phyloP scores from a whole-genome alignment of 2,113 vertebrate genomes.

The Polyodon spathula region DNA sequence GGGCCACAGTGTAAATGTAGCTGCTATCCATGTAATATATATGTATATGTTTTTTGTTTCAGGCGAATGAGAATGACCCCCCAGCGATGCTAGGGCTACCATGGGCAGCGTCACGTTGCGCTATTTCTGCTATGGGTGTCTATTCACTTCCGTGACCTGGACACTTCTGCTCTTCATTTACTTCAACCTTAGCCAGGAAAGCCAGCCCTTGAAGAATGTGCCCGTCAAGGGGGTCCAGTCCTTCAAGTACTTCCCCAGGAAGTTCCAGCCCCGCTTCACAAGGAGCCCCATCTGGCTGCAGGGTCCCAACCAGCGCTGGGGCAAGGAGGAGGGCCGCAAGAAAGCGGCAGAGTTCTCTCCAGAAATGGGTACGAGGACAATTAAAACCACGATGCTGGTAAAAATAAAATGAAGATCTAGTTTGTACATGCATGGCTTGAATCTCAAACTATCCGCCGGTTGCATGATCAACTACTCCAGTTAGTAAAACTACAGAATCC shows the following conservation, averaged over 20 bases:
- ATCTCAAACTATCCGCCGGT: too few species aligned
- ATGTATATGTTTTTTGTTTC: neutral
- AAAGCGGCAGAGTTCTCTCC: constrained; percentile 61
- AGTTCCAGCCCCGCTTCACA: constrained; percentile 66
- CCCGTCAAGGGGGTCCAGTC: constrained; percentile 70
- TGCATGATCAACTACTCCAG: too few species aligned
- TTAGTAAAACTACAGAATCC: too few species aligned
- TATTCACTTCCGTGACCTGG: constrained; percentile 88
- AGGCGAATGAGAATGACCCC: constrained; percentile 53
- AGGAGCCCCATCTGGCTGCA: constrained; percentile 35
- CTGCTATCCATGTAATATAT: too few species aligned
- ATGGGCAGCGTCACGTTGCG: constrained; percentile 89
- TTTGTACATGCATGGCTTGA: too few species aligned
- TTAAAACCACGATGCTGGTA: neutral
- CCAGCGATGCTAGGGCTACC: constrained; percentile 65
- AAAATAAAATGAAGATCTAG: too few species aligned
- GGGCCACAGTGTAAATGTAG: too few species aligned
- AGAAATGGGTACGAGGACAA: constrained; percentile 67
- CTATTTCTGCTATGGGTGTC: constrained; percentile 94
- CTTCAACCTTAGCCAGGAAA: constrained; percentile 83
- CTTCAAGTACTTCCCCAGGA: constrained; percentile 54
- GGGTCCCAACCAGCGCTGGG: constrained; percentile 31
- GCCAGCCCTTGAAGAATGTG: constrained; percentile 69
- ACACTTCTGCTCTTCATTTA: constrained; percentile 87
- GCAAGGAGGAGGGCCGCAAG: constrained; percentile 32